Base-by-base conservation (phyloP, 2,888 invertebrate genomes). In the Anaspis maculata region DNA sequence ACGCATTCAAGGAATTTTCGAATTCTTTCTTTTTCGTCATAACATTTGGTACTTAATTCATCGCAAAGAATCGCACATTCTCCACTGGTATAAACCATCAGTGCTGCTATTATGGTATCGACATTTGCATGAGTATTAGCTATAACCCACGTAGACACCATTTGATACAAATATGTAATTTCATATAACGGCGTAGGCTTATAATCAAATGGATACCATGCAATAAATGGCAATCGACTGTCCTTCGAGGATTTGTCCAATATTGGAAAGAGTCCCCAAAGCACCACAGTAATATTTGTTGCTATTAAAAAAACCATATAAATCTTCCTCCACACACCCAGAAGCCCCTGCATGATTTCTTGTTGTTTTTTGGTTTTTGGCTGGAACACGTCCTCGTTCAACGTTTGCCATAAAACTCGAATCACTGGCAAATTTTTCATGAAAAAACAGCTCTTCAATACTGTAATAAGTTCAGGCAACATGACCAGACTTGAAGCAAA, bases 131-230 rank as follows among this genome's bases (percentile, higher is more conserved):
- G 23, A 2, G 27, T 9, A 5, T 12, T 6, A 5, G 29, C 15
- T 9, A 29, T 4, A 11, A 15, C 27, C 3, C 15, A 15, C 9
- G 22, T 24, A 15, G 21, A 21, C 3, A 22, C 2, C 7, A 30
- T 16, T 26, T 35, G 35, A 13, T 26, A 19, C 3, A 30, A 6
- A 14, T 25, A 30, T 3, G 30, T 22, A 6, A 35, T 26, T 34
- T 34, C 34, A 25, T 34, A 30, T 3, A 15, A 25, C 3, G 34
- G 34, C 3, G 34, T 19, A 3, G 14, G 23, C 6, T 4, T 25
- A 10, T 6, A 19, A 25, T 34, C 26, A 13, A 13, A 29, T 7
- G 34, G 34, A 13, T 24, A 34, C 34, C 34, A 30, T 2, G 25
- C 29, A 7, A 34, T 4, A 13, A 34, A 34, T 2, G 34, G 34